Percentiles rank a stretch among this genome's conserved stretches.
phyloP scores from a whole-genome alignment of 2,113 vertebrate species.

The Cacatua alba region DNA sequence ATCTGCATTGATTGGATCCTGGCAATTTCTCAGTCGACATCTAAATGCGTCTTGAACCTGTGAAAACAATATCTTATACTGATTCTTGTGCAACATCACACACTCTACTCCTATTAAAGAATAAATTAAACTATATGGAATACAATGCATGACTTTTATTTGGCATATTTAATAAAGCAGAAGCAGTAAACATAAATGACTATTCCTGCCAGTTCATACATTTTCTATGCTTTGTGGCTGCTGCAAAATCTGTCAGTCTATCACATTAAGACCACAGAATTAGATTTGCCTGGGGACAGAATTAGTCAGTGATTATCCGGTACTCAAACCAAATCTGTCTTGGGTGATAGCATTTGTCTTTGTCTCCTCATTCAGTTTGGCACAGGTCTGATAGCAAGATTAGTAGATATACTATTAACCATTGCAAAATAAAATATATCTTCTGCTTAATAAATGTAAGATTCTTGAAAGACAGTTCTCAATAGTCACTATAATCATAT shows the following conservation, averaged over 20 bases:
- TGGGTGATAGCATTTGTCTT: neutral
- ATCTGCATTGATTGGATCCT: constrained; percentile 95
- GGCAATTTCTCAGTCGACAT: constrained; percentile 97
- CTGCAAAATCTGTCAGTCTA: neutral
- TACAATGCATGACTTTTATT: neutral
- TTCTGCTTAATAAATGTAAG: neutral
- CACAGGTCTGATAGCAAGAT: neutral
- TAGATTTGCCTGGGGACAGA: neutral
- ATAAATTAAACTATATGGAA: neutral
- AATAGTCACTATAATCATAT: neutral
- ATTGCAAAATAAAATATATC: neutral
- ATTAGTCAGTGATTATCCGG: neutral
- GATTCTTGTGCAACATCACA: neutral
- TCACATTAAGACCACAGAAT: neutral
- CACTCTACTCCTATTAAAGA: neutral
- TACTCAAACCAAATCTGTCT: neutral
- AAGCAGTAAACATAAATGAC: neutral
- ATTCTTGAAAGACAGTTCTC: neutral
- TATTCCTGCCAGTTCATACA: neutral
- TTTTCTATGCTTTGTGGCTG: neutral
- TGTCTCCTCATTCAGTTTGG: neutral
- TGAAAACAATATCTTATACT: constrained; percentile 29
- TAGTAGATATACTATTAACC: neutral
- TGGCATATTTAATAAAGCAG: neutral
- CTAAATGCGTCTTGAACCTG: constrained; percentile 98